Percentiles rank a stretch among this genome's conserved stretches.
phyloP scores from a whole-genome alignment of 2,888 invertebrate species.

The Acronicta psi region DNA sequence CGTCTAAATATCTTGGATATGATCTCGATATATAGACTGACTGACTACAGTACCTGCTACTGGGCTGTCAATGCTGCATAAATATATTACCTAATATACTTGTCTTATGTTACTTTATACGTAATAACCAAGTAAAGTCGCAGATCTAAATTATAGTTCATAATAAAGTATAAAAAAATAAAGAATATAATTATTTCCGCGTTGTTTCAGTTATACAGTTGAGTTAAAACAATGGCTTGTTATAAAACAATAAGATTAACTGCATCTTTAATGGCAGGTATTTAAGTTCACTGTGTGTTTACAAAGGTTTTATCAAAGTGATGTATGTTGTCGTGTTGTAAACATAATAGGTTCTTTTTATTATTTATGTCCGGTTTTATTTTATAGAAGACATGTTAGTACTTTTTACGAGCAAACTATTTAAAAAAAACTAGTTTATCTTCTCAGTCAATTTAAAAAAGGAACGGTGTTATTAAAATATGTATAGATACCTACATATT shows the following conservation, averaged over 20 bases:
- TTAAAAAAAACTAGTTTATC: no score
- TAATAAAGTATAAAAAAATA: slow-evolving; percentile 40
- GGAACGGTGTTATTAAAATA: no score
- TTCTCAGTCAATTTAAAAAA: no score
- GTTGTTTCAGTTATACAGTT: slow-evolving; percentile 60
- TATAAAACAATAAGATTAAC: slow-evolving; percentile 66
- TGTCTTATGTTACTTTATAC: not conserved
- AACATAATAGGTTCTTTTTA: not conserved
- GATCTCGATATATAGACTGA: no score
- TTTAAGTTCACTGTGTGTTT: slow-evolving; percentile 33
- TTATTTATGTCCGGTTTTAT: no score
- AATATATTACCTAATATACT: not conserved
- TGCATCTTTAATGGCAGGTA: slow-evolving; percentile 41
- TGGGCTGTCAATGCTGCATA: no score
- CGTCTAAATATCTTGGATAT: no score
- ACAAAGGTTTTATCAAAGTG: slow-evolving; percentile 21
- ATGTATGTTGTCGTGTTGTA: slow-evolving; percentile 6
- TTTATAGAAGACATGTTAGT: no score
- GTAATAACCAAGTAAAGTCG: slow-evolving; percentile 1
- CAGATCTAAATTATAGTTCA: not conserved
- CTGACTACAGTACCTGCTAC: no score
- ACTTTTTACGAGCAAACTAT: no score
- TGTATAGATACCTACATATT: no score
- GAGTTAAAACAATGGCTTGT: slow-evolving; percentile 72
- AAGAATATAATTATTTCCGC: slow-evolving; percentile 67